A percentile compares a stretch with the other conserved stretches of the same genome.
These are phyloP conservation scores for Ceriagrion tenellum DNA, from an alignment of 2,888 invertebrate species.

Conservation along the genomic window DNA sequence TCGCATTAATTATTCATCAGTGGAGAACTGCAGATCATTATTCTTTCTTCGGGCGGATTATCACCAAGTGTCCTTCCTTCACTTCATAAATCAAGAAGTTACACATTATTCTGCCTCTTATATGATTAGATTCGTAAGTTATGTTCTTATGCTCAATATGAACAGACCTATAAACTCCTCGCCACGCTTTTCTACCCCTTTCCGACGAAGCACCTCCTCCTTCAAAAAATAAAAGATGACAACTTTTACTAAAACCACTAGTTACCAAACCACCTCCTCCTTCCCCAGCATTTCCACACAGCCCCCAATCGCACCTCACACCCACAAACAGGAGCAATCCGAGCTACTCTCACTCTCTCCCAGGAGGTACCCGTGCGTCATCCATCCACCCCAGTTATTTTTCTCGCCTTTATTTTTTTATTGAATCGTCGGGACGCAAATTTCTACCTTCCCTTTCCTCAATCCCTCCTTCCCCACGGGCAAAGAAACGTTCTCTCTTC, in stretches of 20 bases:
- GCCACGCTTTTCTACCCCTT: not conserved
- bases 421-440: not conserved
- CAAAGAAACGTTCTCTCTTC: conserved; percentile 4
- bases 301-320: too few species aligned
- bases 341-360: not conserved
- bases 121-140: not conserved
- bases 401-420: not conserved
- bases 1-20: too few species aligned
- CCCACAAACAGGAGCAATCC: too few species aligned
- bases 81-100: too few species aligned
- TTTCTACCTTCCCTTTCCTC: not conserved
- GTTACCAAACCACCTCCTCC: too few species aligned
- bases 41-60: too few species aligned
- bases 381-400: not conserved
- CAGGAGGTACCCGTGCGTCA: not conserved
- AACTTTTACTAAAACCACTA: too few species aligned
- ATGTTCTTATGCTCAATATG: too few species aligned
- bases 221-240: too few species aligned
- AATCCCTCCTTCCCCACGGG: not conserved
- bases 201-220: not conserved
- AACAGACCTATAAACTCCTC: not conserved
- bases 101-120: not conserved
- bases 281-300: not conserved
- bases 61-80: too few species aligned
- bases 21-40: too few species aligned